phyloP scores from a whole-genome alignment of 2,797 vertebrate species.

The Halcyon smyrnensis region DNA sequence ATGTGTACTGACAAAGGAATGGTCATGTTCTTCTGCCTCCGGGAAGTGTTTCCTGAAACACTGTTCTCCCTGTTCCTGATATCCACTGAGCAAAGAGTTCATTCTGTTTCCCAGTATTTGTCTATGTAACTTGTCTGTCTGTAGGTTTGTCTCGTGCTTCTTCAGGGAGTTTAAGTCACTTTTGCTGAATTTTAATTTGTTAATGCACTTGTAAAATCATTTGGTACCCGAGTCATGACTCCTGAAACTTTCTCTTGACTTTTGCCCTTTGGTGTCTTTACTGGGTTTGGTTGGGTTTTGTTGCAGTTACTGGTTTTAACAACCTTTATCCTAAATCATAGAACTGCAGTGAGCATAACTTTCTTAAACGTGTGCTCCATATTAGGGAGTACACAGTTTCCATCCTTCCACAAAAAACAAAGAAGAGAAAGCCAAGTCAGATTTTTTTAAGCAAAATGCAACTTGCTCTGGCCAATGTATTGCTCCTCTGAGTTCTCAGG shows the following conservation, averaged over 20 bases:
- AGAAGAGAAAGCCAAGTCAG: neutral
- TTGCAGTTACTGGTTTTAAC: neutral
- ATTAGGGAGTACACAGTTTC: neutral
- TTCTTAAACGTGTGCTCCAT: neutral
- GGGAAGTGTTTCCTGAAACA: neutral
- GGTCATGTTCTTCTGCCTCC: neutral
- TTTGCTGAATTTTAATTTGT: neutral
- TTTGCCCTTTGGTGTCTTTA: neutral
- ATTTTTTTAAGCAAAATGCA: neutral
- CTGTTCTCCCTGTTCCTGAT: neutral
- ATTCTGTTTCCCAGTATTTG: neutral
- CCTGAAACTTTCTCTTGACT: constrained; percentile 7
- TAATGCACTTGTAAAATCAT: neutral
- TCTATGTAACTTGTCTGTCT: neutral
- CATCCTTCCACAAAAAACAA: neutral
- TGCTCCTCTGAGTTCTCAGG: neutral
- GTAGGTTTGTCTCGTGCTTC: neutral
- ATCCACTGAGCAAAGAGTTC: neutral
- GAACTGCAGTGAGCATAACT: neutral
- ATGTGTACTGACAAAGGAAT: neutral
- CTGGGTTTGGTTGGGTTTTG: neutral
- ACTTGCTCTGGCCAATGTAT: neutral
- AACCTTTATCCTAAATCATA: neutral
- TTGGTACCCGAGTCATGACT: neutral
- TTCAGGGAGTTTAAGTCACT: neutral